phyloP scores from a whole-genome alignment of 2,888 invertebrate species.

The Nemapogon koenigi region DNA sequence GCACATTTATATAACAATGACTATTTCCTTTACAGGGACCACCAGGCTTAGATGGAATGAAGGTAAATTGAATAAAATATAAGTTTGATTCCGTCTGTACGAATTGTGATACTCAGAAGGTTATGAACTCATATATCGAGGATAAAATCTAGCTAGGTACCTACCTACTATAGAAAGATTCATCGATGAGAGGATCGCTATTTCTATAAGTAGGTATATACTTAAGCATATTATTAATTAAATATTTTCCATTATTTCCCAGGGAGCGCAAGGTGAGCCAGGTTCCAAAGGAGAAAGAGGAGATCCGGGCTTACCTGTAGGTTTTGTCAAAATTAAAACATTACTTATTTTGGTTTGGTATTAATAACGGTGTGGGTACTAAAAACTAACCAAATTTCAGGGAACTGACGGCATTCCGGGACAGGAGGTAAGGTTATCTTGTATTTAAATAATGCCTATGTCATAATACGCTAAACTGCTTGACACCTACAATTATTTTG shows the following conservation, averaged over 20 bases:
- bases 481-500: no score
- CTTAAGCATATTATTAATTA: slow-evolving; percentile 8
- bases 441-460: slow-evolving; percentile 5
- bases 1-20: no score
- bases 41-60: slow-evolving; percentile 94
- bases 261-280: slow-evolving; percentile 93
- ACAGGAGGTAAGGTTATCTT: slow-evolving; percentile 72
- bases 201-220: no score
- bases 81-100: no score
- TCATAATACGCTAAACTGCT: no score
- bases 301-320: slow-evolving; percentile 91
- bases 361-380: background rate
- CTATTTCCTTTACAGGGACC: slow-evolving; percentile 92
- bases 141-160: no score
- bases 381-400: slow-evolving; percentile 58
- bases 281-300: slow-evolving; percentile 92
- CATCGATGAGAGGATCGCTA: no score
- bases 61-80: slow-evolving; percentile 83
- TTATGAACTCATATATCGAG: no score
- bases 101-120: no score
- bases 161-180: no score
- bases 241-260: slow-evolving; percentile 60
- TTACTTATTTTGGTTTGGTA: no score
- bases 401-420: slow-evolving; percentile 95
- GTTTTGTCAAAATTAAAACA: slow-evolving; percentile 37